A percentile compares a stretch with the other conserved stretches of the same genome.
These are phyloP conservation scores for Itoplectis maculator DNA, from an alignment of 2,888 invertebrate species.

Conservation along the genomic window DNA sequence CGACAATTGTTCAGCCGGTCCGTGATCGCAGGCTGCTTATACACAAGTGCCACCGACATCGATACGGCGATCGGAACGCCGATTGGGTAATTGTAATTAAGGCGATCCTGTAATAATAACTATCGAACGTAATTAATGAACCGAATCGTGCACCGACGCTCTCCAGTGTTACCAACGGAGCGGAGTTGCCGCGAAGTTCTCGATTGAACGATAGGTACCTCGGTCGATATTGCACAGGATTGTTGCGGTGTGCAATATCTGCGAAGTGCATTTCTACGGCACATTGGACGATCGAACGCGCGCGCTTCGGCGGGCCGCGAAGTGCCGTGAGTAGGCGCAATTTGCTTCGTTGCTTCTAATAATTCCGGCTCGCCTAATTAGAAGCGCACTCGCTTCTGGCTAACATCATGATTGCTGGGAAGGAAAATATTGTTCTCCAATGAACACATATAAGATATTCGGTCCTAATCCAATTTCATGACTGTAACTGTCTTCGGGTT, in stretches of 20 bases:
- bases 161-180: slow-evolving; percentile 67
- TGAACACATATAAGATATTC: not conserved
- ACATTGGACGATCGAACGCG: slow-evolving; percentile 41
- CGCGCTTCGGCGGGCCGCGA: slow-evolving; percentile 63
- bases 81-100: slow-evolving; percentile 79
- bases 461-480: slow-evolving; percentile 7
- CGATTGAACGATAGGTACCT: slow-evolving; percentile 18
- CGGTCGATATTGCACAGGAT: not conserved
- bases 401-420: slow-evolving; percentile 42
- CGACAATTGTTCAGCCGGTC: no score
- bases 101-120: slow-evolving; percentile 77
- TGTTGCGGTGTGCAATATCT: not conserved
- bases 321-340: slow-evolving; percentile 74
- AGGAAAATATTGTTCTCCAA: slow-evolving; percentile 37
- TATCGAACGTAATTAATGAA: slow-evolving; percentile 79
- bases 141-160: slow-evolving; percentile 78
- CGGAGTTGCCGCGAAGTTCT: slow-evolving; percentile 43
- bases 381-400: slow-evolving; percentile 53
- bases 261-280: slow-evolving; percentile 20
- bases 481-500: not conserved
- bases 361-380: slow-evolving; percentile 73
- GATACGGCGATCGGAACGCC: not conserved
- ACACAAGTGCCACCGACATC: not conserved
- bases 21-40: not conserved
- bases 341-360: slow-evolving; percentile 79